Base-by-base conservation (phyloP, 2,113 vertebrate species). In the Ictidomys tridecemlineatus region DNA sequence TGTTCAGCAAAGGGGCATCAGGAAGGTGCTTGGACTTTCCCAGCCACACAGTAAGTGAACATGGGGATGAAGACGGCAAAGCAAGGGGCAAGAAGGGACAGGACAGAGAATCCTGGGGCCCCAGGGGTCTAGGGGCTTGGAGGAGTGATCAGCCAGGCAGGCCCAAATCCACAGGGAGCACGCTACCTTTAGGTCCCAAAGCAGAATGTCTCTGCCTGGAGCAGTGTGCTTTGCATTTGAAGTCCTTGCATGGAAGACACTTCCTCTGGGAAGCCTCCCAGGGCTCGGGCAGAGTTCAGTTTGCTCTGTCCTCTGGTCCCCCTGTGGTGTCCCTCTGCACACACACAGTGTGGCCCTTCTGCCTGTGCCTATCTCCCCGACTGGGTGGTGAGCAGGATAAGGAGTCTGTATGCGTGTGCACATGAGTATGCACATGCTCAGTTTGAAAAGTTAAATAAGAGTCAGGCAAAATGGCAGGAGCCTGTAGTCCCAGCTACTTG, bases 211-310 rank as follows among this genome's bases (percentile, higher is more conserved):
- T 37, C 24, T 39, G 24, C 45, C 37, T 32, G 32, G 30, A 76
- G 37, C 11, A 34, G 65, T 7, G 5, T 20, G 6, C 42, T 22
- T 58, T 22, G 56, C 39, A 2, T 39, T 34, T 67, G 69, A 67
- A 61, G 37, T n/a, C 16, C 20, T 61, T 48, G 65, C 10, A 53
- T 1, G 1, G 26, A 73, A 26, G 70, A 39, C 17, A 32, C 82
- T 39, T 91, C 86, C 70, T 48, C 90, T 12, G 28, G 70, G 90
- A 83, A 95, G 86, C 32, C 85, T 63, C 56, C 80, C 8, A 20
- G 53, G 10, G 87, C 79, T 39, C 24, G 63, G 73, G 30, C 20
- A 58, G 87, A 45, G 16, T 20, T 67, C 2, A 2, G 17, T 24
- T 61, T 61, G 58, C 58, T 61, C 22, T 26, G 22, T 61, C 58